Percentiles rank a stretch among this genome's conserved stretches.
These are phyloP conservation scores for Antedon mediterranea DNA, from an alignment of 53 echinoderm and acorn worm genomes.

Conservation along the genomic window DNA sequence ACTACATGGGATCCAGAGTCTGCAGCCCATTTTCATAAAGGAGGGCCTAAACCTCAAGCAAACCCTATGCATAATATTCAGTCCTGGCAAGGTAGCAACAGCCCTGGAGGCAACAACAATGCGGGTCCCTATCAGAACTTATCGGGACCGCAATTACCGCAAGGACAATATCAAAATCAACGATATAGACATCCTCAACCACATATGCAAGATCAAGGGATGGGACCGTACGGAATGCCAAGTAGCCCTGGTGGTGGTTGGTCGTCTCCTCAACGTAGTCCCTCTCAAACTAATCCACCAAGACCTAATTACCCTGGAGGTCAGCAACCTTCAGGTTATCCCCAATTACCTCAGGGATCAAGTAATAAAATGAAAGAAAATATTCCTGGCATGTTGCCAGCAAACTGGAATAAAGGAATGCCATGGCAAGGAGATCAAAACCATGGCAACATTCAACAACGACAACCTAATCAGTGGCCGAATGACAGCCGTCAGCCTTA, in stretches of 20 bases:
- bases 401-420: background rate
- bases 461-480: background rate
- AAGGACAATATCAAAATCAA: background rate
- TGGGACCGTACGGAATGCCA: background rate
- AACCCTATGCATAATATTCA: background rate
- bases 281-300: background rate
- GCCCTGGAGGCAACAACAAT: no score
- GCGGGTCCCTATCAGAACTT: background rate
- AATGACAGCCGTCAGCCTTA: background rate
- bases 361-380: background rate
- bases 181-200: background rate
- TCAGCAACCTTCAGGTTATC: background rate
- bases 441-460: background rate
- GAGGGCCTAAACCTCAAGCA: background rate
- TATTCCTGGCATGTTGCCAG: background rate
- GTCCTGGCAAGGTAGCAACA: background rate
- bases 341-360: background rate
- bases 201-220: conserved; percentile 14
- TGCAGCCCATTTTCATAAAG: background rate
- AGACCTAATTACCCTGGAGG: background rate
- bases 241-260: background rate
- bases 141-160: conserved; percentile 12
- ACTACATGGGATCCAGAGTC: background rate
- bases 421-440: background rate
- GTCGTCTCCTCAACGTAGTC: background rate